Evolutionary conservation across 2,888 invertebrate species (phyloP).

Genomic region (Philereme transversata): DNA sequence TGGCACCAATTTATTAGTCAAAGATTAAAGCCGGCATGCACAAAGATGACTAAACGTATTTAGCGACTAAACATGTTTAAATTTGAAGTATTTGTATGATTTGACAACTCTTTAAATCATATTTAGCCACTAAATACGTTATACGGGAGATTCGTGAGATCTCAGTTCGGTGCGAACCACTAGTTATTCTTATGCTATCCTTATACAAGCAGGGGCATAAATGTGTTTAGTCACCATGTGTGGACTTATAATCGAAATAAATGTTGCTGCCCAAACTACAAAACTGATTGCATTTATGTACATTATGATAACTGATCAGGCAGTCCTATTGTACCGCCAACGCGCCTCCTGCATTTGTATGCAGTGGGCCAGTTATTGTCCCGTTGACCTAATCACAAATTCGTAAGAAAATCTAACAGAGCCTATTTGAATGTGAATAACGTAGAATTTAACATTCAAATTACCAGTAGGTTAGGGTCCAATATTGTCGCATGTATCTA

Average conservation of each 20-base stretch:
- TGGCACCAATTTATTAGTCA: no score
- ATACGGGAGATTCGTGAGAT: no score
- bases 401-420: constrained; percentile 31
- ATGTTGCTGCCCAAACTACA: neutral
- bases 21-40: no score
- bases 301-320: neutral
- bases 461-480: constrained; percentile 2
- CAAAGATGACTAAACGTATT: no score
- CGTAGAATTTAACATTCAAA: neutral
- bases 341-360: constrained; percentile 34
- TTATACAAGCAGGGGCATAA: no score
- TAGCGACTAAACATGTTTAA: no score
- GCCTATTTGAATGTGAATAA: constrained; percentile 6
- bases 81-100: no score
- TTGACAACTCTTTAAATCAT: no score
- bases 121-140: no score
- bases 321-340: constrained; percentile 7
- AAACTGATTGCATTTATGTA: neutral
- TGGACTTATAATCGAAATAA: neutral
- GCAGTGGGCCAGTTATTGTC: constrained; percentile 29
- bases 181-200: no score
- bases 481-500: constrained; percentile 4
- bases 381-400: constrained; percentile 28
- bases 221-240: no score
- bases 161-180: no score